phyloP scores from a whole-genome alignment of 92 coral and sea anemone genomes.

The Parazoanthus swiftii region DNA sequence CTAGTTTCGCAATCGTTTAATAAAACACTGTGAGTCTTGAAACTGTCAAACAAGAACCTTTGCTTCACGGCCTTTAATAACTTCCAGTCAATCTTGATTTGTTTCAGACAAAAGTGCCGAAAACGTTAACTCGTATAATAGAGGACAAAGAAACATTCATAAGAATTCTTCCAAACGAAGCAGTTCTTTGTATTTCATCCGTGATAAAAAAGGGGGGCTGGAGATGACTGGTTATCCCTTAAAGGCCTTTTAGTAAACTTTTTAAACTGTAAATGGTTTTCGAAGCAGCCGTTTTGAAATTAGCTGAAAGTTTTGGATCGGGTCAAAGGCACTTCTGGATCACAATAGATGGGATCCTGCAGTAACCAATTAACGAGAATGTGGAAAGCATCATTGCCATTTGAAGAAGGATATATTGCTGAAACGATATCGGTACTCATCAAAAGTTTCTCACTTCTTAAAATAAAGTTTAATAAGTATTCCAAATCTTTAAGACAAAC shows the following conservation, averaged over 20 bases:
- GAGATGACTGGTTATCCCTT: not conserved
- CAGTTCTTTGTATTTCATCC: not conserved
- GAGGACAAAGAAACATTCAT: not conserved
- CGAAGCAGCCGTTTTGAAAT: not conserved
- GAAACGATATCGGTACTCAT: not conserved
- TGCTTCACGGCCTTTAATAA: not conserved
- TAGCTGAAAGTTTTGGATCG: not conserved
- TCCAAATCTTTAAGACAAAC: too few species aligned
- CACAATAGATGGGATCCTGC: not conserved
- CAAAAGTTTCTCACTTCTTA: too few species aligned
- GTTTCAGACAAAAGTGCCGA: not conserved
- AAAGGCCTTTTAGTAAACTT: not conserved
- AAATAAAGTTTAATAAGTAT: too few species aligned
- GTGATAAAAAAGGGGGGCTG: not conserved
- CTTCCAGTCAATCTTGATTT: not conserved
- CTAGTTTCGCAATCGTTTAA: not conserved
- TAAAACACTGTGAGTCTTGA: not conserved
- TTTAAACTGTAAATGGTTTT: not conserved
- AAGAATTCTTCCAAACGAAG: not conserved
- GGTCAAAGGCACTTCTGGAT: not conserved
- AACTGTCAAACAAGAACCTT: not conserved
- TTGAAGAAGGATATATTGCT: not conserved
- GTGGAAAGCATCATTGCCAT: not conserved
- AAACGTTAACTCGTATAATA: too few species aligned
- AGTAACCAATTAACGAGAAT: not conserved